Percentiles rank a stretch among this genome's conserved stretches.
These are phyloP conservation scores for Clarias macrocephalus DNA, from an alignment of 2,113 vertebrate species.

Conservation along the genomic window DNA sequence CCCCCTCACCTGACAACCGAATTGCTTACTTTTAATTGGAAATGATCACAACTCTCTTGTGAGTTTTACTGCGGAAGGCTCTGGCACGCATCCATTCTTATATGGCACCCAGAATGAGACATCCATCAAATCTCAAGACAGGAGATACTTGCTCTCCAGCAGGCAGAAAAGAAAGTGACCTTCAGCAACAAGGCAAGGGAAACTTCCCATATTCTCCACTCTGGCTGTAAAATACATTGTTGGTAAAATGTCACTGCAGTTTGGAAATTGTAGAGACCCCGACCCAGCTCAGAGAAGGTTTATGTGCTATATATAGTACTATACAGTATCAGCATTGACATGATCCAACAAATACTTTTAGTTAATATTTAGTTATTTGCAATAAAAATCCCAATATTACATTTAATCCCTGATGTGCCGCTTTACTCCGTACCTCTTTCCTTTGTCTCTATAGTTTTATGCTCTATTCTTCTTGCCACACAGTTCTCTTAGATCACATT, in stretches of 20 bases:
- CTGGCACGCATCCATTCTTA: slow-evolving; percentile 51
- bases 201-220: slow-evolving; percentile 24
- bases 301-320: not conserved
- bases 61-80: slow-evolving; percentile 39
- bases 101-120: slow-evolving; percentile 50
- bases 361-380: slow-evolving; percentile 8
- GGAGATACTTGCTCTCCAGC: slow-evolving; percentile 51
- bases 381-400: not conserved
- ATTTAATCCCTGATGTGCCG: not conserved
- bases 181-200: slow-evolving; percentile 55
- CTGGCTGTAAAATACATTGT: not conserved
- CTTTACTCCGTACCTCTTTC: slow-evolving; percentile 23
- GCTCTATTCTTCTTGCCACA: slow-evolving; percentile 26
- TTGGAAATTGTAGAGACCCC: not conserved
- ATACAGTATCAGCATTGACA: not conserved
- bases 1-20: slow-evolving; percentile 48
- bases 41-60: slow-evolving; percentile 56
- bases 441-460: slow-evolving; percentile 24
- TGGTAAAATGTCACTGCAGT: not conserved
- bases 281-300: not conserved
- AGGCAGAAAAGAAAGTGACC: slow-evolving; percentile 62
- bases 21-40: slow-evolving; percentile 61
- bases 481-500: slow-evolving; percentile 1
- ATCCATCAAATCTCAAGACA: slow-evolving; percentile 58
- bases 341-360: not conserved